Evolutionary conservation across 2,113 vertebrate species (phyloP).

Genomic region (Thermophis baileyi): DNA sequence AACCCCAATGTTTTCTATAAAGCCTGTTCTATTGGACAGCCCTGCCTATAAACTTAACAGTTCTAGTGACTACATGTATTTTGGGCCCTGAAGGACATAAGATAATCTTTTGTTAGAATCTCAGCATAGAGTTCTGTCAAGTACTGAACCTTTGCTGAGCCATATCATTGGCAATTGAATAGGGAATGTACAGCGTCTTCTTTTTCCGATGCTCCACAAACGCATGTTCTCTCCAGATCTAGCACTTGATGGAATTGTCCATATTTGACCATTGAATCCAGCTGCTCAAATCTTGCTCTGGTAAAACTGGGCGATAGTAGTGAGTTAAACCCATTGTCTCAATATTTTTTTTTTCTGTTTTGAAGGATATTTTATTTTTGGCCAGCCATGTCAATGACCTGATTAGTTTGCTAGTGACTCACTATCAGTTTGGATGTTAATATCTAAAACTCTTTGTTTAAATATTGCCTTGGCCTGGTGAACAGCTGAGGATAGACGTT

Average conservation of each 20-base stretch:
- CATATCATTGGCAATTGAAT: neutral
- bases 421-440: neutral
- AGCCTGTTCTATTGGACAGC: neutral
- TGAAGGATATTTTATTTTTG: neutral
- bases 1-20: neutral
- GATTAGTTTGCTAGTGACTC: neutral
- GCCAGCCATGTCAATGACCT: neutral
- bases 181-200: neutral
- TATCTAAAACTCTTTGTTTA: no score
- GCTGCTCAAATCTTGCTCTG: neutral
- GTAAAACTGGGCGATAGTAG: neutral
- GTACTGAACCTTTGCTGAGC: neutral
- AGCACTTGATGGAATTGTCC: neutral
- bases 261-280: neutral
- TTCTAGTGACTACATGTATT: neutral
- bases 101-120: neutral
- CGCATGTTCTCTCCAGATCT: neutral
- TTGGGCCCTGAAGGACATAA: neutral
- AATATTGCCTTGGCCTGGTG: neutral
- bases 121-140: neutral
- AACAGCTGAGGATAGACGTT: neutral
- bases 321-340: neutral
- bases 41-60: neutral
- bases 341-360: neutral
- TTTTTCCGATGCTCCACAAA: neutral